phyloP scores from a whole-genome alignment of 2,113 vertebrate genomes.

The Panthera leo region DNA sequence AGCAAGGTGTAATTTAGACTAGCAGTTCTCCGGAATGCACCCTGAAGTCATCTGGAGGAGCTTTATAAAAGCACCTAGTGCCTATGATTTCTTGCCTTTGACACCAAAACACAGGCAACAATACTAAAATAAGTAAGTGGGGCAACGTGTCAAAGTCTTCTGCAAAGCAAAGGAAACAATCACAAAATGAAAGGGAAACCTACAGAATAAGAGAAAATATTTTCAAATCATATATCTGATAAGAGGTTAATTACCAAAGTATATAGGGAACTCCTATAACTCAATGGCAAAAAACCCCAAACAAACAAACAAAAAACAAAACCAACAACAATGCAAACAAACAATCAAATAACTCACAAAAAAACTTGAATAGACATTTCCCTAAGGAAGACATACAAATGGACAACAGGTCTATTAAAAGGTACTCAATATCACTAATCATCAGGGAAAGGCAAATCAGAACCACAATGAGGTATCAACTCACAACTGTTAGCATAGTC shows the following conservation, averaged over 20 bases:
- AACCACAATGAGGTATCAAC: neutral
- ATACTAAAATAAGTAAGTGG: neutral
- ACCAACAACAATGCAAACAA: too few species aligned
- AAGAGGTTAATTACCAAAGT: neutral
- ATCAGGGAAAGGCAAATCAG: neutral
- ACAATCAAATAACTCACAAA: neutral
- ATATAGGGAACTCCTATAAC: neutral
- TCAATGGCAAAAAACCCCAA: neutral
- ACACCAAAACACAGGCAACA: neutral
- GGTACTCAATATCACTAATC: neutral
- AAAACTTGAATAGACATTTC: neutral
- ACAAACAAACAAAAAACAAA: too few species aligned
- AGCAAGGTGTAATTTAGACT: neutral
- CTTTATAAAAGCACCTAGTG: neutral
- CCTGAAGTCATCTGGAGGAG: neutral
- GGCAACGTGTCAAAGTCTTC: neutral
- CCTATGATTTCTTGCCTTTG: neutral
- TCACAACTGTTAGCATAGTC: neutral
- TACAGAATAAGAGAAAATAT: neutral
- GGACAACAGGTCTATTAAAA: neutral
- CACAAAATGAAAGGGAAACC: neutral
- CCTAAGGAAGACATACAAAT: neutral
- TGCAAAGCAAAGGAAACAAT: neutral
- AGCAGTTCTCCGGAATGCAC: neutral
- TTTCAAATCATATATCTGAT: neutral